phyloP scores from a whole-genome alignment of 1,140 invertebrate genomes.

The Armadillidium nasatum region DNA sequence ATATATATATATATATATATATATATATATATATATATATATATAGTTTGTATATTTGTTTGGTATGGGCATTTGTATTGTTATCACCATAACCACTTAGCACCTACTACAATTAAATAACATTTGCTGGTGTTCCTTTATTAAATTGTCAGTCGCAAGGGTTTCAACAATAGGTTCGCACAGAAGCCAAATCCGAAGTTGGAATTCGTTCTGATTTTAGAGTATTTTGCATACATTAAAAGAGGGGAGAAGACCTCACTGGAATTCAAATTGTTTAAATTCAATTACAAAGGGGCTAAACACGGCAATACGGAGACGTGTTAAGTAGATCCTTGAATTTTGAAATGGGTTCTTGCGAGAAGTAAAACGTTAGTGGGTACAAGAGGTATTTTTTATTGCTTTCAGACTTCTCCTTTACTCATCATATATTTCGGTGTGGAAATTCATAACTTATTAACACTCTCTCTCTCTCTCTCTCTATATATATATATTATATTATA shows the following conservation, averaged over 20 bases:
- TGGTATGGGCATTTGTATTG: neutral
- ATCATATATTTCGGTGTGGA: too few species aligned
- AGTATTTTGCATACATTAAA: conserved; percentile 33
- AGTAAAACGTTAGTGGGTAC: too few species aligned
- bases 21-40: neutral
- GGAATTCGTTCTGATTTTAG: conserved; percentile 20
- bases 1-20: conserved; percentile 17
- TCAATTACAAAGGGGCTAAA: conserved; percentile 32
- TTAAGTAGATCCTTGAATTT: neutral
- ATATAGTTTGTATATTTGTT: neutral
- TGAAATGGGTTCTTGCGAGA: neutral
- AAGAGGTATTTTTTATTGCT: too few species aligned
- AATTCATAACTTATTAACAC: too few species aligned
- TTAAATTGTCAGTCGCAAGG: conserved; percentile 7
- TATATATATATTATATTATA: too few species aligned
- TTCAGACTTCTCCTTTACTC: too few species aligned
- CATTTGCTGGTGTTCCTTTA: conserved; percentile 12
- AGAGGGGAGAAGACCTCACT: conserved; percentile 19
- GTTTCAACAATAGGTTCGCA: neutral
- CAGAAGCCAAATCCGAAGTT: neutral
- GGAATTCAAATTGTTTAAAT: conserved; percentile 37
- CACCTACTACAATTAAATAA: conserved; percentile 8
- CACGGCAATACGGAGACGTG: conserved; percentile 29
- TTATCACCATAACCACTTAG: conserved; percentile 10
- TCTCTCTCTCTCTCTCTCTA: too few species aligned